These are phyloP conservation scores for Neelides sp. DNA, from an alignment of 1,140 invertebrate species.

Conservation along the genomic window DNA sequence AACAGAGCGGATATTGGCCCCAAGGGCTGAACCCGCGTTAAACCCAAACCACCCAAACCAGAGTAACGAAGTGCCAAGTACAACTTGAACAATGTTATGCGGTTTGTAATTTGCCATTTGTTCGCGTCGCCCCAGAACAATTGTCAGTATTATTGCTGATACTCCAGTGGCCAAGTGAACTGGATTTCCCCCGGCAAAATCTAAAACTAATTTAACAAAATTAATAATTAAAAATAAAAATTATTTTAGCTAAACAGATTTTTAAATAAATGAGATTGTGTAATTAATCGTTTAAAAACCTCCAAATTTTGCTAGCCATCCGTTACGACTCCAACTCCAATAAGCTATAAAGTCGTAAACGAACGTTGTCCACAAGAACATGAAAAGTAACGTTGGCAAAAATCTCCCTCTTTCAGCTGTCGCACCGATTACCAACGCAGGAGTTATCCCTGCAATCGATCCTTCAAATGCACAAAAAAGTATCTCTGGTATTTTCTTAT, in stretches of 20 bases:
- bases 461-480: conserved; percentile 25
- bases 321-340: conserved; percentile 24
- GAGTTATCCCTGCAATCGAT: conserved; percentile 29
- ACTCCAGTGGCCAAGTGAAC: conserved; percentile 26
- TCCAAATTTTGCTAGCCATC: conserved; percentile 14
- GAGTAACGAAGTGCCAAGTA: conserved; percentile 22
- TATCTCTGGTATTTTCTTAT: conserved; percentile 22
- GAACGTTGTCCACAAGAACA: conserved; percentile 27
- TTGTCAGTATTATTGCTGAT: conserved; percentile 23
- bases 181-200: conserved; percentile 27
- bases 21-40: conserved; percentile 22
- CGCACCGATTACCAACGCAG: conserved; percentile 25
- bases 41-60: conserved; percentile 26
- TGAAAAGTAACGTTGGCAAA: conserved; percentile 25
- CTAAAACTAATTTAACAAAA: conserved; percentile 12
- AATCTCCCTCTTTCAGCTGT: conserved; percentile 28
- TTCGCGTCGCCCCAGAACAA: conserved; percentile 21
- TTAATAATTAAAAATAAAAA: background rate
- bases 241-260: background rate
- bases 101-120: conserved; percentile 13
- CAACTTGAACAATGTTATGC: conserved; percentile 26
- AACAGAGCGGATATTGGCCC: conserved; percentile 20
- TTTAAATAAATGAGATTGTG: background rate
- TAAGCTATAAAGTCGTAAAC: conserved; percentile 26
- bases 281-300: background rate